Conservation (phyloP, 2,797 vertebrate species). For the Leptoclinus maculatus region DNA sequence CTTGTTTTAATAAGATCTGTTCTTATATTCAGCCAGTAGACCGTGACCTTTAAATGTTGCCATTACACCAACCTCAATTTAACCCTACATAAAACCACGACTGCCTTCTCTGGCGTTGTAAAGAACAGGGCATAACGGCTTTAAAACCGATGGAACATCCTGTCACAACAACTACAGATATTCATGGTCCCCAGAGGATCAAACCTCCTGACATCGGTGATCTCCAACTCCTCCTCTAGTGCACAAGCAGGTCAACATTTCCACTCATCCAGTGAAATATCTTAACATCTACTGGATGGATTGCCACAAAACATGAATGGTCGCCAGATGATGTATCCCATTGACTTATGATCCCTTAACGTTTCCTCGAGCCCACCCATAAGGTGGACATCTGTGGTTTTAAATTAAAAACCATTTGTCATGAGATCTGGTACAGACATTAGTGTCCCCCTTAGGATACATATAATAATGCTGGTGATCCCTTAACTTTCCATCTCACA, state of each 20-base stretch:
- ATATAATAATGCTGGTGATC: background rate
- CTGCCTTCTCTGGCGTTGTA: background rate
- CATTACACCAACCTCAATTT: background rate
- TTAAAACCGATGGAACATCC: no score
- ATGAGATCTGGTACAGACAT: background rate
- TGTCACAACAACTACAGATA: no score
- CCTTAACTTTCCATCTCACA: no score
- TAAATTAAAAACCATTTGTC: background rate
- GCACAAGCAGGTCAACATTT: background rate
- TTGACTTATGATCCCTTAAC: no score
- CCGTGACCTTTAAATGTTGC: background rate
- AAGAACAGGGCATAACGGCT: no score
- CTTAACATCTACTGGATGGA: background rate
- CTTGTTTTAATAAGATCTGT: background rate
- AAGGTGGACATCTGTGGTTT: background rate
- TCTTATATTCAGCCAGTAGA: background rate
- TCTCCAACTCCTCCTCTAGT: background rate
- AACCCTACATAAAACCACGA: background rate
- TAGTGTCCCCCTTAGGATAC: no score
- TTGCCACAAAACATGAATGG: no score
- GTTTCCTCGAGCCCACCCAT: no score
- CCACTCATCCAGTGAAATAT: background rate
- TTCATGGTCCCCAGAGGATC: background rate
- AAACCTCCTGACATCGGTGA: background rate
- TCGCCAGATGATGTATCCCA: no score